Base-by-base conservation (phyloP, 2,888 invertebrate genomes). In the Plagodis dolabraria region DNA sequence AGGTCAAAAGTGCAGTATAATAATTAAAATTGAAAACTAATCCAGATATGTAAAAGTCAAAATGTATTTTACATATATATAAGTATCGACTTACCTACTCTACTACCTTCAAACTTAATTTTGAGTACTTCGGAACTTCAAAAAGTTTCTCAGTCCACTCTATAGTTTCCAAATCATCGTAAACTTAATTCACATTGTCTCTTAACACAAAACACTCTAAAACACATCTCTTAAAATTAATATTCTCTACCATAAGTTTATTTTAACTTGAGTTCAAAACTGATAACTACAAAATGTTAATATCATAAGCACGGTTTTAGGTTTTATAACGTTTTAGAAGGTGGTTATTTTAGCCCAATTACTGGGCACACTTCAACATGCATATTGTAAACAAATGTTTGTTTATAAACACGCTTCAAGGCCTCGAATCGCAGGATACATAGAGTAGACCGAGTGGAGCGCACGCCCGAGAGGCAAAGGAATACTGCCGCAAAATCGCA, bases 311-410 rank as follows among this genome's bases (percentile, higher is more conserved):
- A n/a, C n/a, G n/a, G n/a, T n/a, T n/a, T n/a, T n/a, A n/a, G n/a
- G n/a, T n/a, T n/a, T n/a, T n/a, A 38, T 2, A 38, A 5, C 38
- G 38, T 4, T 38, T 38, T 22, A 22, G 22, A 22, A 22, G 22
- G 22, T 22, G 22, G 22, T 22, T 22, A 22, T 22, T 22, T 22
- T 22, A 22, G 74, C 72, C 75, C 70, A 69, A 64, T 55, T 52
- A 72, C 60, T 65, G 72, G 75, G 72, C 76, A 64, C 65, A 66
- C 66, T 71, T 69, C 53, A 67, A 69, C 35, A 60, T 45, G 60
- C 72, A 73, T 75, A 69, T 70, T 77, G 75, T 74, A 76, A 77
- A 62, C 57, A 57, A 33, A 46, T 10, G 22, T 46, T 55, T 65
- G 63, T 68, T 65, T 65, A 60, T 57, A 66, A 64, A 66, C 59